phyloP scores from a whole-genome alignment of 2,888 invertebrate genomes.

The Agapostemon virescens region DNA sequence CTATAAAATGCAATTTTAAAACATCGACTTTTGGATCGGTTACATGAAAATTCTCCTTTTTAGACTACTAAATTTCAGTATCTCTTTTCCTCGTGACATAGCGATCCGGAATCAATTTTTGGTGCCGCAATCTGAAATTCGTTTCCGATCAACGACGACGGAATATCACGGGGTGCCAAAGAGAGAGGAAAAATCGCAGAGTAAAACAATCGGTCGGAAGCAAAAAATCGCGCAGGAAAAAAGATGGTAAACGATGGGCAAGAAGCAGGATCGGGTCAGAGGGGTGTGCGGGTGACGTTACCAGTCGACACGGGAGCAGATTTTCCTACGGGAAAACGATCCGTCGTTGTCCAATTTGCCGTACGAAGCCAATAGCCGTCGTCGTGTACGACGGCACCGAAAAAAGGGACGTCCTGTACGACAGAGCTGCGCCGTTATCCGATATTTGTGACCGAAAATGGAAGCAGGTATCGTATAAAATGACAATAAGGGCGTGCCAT shows the following conservation, averaged over 20 bases:
- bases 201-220: not conserved
- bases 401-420: slow-evolving; percentile 59
- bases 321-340: slow-evolving; percentile 56
- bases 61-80: too few species aligned
- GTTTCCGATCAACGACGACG: not conserved
- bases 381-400: slow-evolving; percentile 54
- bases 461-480: slow-evolving; percentile 75
- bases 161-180: not conserved
- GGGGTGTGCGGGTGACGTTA: slow-evolving; percentile 13
- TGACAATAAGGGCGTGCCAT: slow-evolving; percentile 76
- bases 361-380: slow-evolving; percentile 66
- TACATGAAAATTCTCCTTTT: not conserved
- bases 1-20: not conserved
- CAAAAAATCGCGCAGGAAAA: not conserved
- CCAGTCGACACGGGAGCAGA: slow-evolving; percentile 19
- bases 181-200: not conserved
- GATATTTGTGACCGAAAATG: slow-evolving; percentile 74
- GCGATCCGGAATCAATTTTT: not conserved
- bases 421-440: slow-evolving; percentile 68
- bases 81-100: too few species aligned
- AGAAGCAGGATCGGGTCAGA: slow-evolving; percentile 4
- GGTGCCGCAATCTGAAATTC: not conserved
- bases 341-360: slow-evolving; percentile 65
- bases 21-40: not conserved
- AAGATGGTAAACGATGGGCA: not conserved